A percentile compares a stretch with the other conserved stretches of the same genome.
phyloP scores from a whole-genome alignment of 1,140 invertebrate species.

The Scylla paramamosain region DNA sequence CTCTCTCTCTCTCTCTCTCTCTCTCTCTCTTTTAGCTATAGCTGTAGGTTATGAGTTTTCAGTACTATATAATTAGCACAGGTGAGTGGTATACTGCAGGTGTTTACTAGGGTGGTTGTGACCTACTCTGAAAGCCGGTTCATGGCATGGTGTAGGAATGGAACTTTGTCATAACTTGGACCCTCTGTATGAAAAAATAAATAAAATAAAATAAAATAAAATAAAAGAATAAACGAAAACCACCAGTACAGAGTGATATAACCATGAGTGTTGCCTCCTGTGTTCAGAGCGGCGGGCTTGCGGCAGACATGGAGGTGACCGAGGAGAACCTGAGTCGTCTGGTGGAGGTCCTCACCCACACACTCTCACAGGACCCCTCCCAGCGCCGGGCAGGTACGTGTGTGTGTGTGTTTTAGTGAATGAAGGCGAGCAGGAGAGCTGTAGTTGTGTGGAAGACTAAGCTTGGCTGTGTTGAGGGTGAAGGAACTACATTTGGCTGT shows the following conservation, averaged over 20 bases:
- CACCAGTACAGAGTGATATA: not conserved
- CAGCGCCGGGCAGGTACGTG: slow-evolving; percentile 89
- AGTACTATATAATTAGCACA: no score
- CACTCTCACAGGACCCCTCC: slow-evolving; percentile 90
- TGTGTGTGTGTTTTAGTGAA: slow-evolving; percentile 56
- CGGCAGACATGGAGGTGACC: slow-evolving; percentile 89
- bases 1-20: no score
- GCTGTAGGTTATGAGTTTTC: no score
- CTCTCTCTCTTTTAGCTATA: no score
- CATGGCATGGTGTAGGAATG: no score
- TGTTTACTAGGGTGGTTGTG: no score
- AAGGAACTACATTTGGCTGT: no score
- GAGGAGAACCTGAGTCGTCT: slow-evolving; percentile 90
- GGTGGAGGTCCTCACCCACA: slow-evolving; percentile 91
- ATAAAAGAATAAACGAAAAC: not conserved
- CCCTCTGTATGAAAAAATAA: not conserved
- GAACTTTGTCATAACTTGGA: no score
- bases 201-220: not conserved
- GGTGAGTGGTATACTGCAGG: no score
- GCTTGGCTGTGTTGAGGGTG: no score
- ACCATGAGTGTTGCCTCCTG: not conserved
- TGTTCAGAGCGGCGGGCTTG: not conserved
- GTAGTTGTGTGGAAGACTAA: not conserved
- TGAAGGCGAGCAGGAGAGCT: not conserved
- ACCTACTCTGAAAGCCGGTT: no score